These are phyloP conservation scores for Sciurus niger DNA, from an alignment of 2,113 vertebrate species.

Conservation along the genomic window DNA sequence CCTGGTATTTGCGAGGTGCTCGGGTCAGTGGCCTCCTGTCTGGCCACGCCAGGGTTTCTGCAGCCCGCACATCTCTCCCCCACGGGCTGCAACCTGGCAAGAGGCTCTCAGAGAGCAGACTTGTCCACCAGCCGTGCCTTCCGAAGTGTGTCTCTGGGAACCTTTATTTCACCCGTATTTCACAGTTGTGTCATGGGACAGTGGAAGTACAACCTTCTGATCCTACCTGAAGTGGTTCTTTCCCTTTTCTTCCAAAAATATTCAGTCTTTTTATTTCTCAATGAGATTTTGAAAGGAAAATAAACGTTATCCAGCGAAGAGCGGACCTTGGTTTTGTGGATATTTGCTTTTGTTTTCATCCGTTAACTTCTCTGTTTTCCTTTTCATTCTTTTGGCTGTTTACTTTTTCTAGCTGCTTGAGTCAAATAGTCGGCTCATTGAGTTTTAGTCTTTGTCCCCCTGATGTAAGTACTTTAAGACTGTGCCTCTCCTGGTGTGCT, in stretches of 20 bases:
- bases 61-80: accelerated
- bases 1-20: neutral
- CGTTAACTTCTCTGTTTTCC: neutral
- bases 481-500: neutral
- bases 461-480: neutral
- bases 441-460: neutral
- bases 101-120: neutral
- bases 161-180: neutral
- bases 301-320: neutral
- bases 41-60: neutral
- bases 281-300: neutral
- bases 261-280: neutral
- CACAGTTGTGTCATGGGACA: neutral
- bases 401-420: neutral
- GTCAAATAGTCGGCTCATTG: neutral
- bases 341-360: neutral
- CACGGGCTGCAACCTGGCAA: neutral
- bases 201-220: neutral
- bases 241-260: neutral
- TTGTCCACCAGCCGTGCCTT: neutral
- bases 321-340: neutral
- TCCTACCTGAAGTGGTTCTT: neutral
- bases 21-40: neutral
- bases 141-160: neutral
- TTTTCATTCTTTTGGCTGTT: neutral